Percentiles rank a stretch among this genome's conserved stretches.
phyloP scores from a whole-genome alignment of 2,888 invertebrate species.

The Euplagia quadripunctaria region DNA sequence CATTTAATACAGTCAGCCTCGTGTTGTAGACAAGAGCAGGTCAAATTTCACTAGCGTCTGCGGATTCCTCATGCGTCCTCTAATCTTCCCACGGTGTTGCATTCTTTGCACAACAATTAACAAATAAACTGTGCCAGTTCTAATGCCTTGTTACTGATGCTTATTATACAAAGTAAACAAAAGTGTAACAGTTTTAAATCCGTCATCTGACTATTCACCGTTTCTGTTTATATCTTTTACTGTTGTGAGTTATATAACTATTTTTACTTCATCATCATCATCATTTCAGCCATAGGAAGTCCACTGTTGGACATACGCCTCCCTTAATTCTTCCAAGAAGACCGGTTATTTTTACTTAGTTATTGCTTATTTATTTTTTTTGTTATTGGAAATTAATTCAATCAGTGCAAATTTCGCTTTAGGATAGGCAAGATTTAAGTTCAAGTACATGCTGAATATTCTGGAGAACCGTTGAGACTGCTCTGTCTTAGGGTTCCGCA shows the following conservation, averaged over 20 bases:
- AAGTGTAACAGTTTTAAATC: slow-evolving; percentile 21
- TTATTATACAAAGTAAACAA: slow-evolving; percentile 16
- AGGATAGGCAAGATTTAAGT: neutral
- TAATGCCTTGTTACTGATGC: slow-evolving; percentile 26
- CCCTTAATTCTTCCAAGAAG: too few species aligned
- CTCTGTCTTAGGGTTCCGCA: neutral
- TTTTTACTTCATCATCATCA: too few species aligned
- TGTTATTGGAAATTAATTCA: neutral
- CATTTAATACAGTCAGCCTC: slow-evolving; percentile 35
- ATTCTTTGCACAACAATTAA: slow-evolving; percentile 54
- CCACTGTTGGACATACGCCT: too few species aligned
- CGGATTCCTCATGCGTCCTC: slow-evolving; percentile 55
- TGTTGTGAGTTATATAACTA: neutral
- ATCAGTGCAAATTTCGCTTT: neutral
- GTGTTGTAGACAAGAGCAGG: slow-evolving; percentile 45
- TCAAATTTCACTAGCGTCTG: slow-evolving; percentile 57
- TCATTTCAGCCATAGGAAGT: too few species aligned
- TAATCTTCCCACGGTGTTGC: slow-evolving; percentile 63
- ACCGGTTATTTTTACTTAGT: too few species aligned
- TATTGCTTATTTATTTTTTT: neutral
- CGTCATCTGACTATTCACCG: neutral
- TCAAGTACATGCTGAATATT: neutral
- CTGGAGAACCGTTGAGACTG: neutral
- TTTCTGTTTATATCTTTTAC: neutral
- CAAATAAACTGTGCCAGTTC: slow-evolving; percentile 43